These are phyloP conservation scores for Pholis gunnellus DNA, from an alignment of 2,113 vertebrate species.

Conservation along the genomic window DNA sequence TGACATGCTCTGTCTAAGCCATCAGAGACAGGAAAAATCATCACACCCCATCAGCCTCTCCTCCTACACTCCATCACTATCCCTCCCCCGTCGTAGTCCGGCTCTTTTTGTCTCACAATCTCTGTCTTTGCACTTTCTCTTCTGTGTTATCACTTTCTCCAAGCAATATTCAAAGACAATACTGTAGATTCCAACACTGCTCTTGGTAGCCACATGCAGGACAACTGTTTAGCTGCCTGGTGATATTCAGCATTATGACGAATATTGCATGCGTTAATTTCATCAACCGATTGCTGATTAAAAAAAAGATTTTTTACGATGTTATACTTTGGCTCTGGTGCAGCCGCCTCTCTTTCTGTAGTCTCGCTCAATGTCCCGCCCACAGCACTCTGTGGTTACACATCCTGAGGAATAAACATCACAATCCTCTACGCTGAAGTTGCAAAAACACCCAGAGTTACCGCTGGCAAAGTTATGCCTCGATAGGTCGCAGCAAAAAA, in stretches of 20 bases:
- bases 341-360: too few relatives aligned
- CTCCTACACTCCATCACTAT: conserved; percentile 42
- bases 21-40: conserved; percentile 46
- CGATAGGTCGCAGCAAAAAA: too few relatives aligned
- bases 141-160: not conserved
- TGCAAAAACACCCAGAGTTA: too few relatives aligned
- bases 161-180: not conserved
- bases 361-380: not conserved
- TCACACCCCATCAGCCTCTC: conserved; percentile 69
- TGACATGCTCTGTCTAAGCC: conserved; percentile 48
- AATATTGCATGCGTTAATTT: too few relatives aligned
- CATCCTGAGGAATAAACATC: not conserved
- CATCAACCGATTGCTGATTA: too few relatives aligned
- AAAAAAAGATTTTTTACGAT: too few relatives aligned
- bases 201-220: conserved; percentile 11
- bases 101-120: not conserved
- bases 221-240: too few relatives aligned
- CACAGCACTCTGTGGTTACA: not conserved
- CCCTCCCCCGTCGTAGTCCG: conserved; percentile 10
- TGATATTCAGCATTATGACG: not conserved
- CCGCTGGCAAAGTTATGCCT: too few relatives aligned
- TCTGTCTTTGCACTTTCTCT: conserved; percentile 2
- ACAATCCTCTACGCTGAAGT: too few relatives aligned
- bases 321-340: too few relatives aligned
- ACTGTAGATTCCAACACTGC: not conserved